Evolutionary conservation across 2,797 vertebrate genomes (phyloP).

Genomic region (Sebastes paucispinis): DNA sequence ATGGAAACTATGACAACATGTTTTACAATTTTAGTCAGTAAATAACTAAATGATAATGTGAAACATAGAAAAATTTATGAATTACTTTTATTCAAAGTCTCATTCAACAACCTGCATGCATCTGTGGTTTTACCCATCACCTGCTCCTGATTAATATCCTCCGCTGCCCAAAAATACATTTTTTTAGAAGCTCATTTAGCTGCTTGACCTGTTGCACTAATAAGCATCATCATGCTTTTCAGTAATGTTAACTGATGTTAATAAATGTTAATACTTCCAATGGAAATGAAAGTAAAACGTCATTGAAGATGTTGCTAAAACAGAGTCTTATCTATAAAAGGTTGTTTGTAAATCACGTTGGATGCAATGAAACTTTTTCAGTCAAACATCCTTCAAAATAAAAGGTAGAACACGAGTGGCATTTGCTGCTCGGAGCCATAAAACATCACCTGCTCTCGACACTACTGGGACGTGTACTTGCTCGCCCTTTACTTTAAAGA

Average conservation of each 20-base stretch:
- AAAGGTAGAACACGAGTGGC: background rate
- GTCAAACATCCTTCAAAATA: background rate
- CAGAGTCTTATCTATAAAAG: background rate
- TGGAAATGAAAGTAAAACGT: background rate
- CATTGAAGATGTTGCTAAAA: background rate
- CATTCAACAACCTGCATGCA: background rate
- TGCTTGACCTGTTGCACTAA: background rate
- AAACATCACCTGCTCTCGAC: background rate
- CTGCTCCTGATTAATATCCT: background rate
- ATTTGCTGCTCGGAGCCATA: no score
- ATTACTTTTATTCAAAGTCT: background rate
- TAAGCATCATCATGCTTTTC: no score
- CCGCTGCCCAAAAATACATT: no score
- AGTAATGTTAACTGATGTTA: no score
- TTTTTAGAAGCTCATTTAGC: background rate
- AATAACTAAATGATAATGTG: background rate
- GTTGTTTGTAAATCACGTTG: background rate
- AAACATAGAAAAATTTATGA: background rate
- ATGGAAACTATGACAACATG: background rate
- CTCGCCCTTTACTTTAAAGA: background rate
- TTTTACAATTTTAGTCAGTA: background rate
- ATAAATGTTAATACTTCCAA: no score
- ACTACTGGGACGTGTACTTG: background rate
- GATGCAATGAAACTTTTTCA: background rate
- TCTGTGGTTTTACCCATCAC: background rate